Evolutionary conservation across 2,888 invertebrate species (phyloP).

Genomic region (Diplazon laetatorius): DNA sequence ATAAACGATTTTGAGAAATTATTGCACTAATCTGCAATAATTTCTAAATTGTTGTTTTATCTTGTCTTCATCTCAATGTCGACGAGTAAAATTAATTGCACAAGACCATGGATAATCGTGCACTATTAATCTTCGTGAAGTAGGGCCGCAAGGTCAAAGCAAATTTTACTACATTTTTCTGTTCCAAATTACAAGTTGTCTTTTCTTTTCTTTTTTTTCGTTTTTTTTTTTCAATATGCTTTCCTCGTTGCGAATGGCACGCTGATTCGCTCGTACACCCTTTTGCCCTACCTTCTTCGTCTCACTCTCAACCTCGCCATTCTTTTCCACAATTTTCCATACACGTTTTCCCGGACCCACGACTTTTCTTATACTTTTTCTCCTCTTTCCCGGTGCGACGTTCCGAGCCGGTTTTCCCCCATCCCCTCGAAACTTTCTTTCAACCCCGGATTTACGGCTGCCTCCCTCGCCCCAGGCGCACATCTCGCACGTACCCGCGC

Average conservation of each 20-base stretch:
- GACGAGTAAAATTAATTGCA: not conserved
- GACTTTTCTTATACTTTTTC: not conserved
- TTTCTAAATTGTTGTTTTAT: no score
- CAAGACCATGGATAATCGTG: not conserved
- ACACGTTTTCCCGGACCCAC: slow-evolving; percentile 54
- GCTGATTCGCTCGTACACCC: slow-evolving; percentile 26
- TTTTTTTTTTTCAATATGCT: slow-evolving; percentile 44
- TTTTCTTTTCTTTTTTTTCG: no score
- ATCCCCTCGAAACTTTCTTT: slow-evolving; percentile 60
- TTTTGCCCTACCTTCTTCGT: slow-evolving; percentile 26
- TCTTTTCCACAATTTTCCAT: slow-evolving; percentile 60
- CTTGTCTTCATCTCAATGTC: no score
- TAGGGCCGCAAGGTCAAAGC: not conserved
- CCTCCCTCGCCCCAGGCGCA: slow-evolving; percentile 41
- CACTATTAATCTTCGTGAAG: not conserved
- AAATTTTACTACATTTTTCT: not conserved
- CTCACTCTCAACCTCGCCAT: slow-evolving; percentile 1
- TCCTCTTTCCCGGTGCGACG: slow-evolving; percentile 31
- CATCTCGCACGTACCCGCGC: slow-evolving; percentile 33
- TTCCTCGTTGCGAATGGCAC: slow-evolving; percentile 54
- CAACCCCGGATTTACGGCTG: slow-evolving; percentile 59
- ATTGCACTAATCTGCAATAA: no score
- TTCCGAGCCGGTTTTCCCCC: slow-evolving; percentile 52
- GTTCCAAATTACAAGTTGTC: no score
- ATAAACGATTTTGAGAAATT: no score